Percentiles rank a stretch among this genome's conserved stretches.
Evolutionary conservation across 1,140 invertebrate species (phyloP).

Genomic region (Oryzaephilus surinamensis): DNA sequence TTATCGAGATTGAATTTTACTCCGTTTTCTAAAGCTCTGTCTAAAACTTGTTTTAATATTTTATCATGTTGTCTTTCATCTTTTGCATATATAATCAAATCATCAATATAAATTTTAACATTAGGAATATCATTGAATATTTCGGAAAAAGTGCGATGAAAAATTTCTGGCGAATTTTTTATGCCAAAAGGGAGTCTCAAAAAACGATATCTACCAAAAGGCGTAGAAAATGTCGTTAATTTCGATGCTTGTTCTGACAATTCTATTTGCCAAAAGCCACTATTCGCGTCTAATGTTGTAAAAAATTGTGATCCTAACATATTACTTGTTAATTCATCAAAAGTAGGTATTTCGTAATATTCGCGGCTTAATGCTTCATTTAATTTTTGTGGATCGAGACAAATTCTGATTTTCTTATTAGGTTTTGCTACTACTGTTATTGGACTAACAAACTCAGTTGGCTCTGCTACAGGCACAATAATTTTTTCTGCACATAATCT

Average conservation of each 20-base stretch:
- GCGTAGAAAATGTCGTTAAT: conserved; percentile 38
- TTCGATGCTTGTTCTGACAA: conserved; percentile 31
- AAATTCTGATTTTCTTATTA: conserved; percentile 33
- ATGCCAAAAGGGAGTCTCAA: conserved; percentile 32
- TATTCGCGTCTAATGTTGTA: conserved; percentile 35
- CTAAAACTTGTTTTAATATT: conserved; percentile 13
- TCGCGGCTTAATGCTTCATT: conserved; percentile 36
- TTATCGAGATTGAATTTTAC: conserved; percentile 27
- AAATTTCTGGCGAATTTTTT: conserved; percentile 18
- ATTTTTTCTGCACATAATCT: conserved; percentile 24
- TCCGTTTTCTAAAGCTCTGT: conserved; percentile 12
- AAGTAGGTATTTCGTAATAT: conserved; percentile 35
- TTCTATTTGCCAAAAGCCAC: conserved; percentile 36
- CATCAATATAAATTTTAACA: conserved; percentile 16
- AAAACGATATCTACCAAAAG: conserved; percentile 36
- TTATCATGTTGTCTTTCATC: conserved; percentile 1
- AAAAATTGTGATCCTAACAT: conserved; percentile 32
- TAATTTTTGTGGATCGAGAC: conserved; percentile 38
- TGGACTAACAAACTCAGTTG: conserved; percentile 38
- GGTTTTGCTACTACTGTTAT: conserved; percentile 34
- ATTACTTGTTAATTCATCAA: conserved; percentile 32
- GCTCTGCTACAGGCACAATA: conserved; percentile 24
- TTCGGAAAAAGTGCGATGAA: conserved; percentile 14
- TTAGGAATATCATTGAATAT: conserved; percentile 11
- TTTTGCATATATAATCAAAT: conserved; percentile 7